These are phyloP conservation scores for Dysmachus trigonus DNA, from an alignment of 2,888 invertebrate genomes.

Conservation along the genomic window DNA sequence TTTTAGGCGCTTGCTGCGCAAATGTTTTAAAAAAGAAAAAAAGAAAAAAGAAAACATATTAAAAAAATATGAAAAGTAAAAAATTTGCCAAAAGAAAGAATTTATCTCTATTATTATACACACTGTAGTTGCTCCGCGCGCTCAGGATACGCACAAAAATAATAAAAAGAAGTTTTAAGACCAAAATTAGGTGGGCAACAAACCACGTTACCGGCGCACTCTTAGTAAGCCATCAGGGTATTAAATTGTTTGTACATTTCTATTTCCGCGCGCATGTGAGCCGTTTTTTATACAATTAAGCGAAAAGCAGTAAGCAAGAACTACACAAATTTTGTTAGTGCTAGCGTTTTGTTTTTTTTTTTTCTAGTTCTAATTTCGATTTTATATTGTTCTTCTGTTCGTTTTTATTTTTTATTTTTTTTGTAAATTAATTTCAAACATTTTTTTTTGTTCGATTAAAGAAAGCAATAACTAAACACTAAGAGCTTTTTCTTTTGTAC, in stretches of 20 bases:
- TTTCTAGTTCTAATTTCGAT: background rate
- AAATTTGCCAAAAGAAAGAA: slow-evolving; percentile 33
- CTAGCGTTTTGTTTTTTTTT: background rate
- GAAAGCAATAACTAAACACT: slow-evolving; percentile 23
- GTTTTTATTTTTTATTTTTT: background rate
- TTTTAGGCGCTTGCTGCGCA: slow-evolving; percentile 8
- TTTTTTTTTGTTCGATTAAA: slow-evolving; percentile 33
- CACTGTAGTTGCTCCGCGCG: slow-evolving; percentile 27
- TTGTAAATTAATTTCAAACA: slow-evolving; percentile 25
- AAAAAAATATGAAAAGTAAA: no score
- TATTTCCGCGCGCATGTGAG: background rate
- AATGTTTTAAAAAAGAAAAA: background rate
- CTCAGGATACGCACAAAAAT: slow-evolving; percentile 25
- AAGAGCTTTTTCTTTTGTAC: slow-evolving; percentile 24
- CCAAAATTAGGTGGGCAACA: slow-evolving; percentile 20
- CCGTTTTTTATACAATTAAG: background rate
- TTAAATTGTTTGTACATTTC: slow-evolving; percentile 9
- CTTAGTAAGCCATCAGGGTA: slow-evolving; percentile 28
- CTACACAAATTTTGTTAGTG: slow-evolving; percentile 15
- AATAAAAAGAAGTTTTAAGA: slow-evolving; percentile 8
- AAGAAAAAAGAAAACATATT: no score
- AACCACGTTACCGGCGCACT: background rate
- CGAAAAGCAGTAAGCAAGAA: slow-evolving; percentile 6
- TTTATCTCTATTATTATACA: slow-evolving; percentile 24
- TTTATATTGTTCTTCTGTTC: background rate